Conservation (phyloP, 2,113 vertebrate genomes). For the Onychostruthus taczanowskii region DNA sequence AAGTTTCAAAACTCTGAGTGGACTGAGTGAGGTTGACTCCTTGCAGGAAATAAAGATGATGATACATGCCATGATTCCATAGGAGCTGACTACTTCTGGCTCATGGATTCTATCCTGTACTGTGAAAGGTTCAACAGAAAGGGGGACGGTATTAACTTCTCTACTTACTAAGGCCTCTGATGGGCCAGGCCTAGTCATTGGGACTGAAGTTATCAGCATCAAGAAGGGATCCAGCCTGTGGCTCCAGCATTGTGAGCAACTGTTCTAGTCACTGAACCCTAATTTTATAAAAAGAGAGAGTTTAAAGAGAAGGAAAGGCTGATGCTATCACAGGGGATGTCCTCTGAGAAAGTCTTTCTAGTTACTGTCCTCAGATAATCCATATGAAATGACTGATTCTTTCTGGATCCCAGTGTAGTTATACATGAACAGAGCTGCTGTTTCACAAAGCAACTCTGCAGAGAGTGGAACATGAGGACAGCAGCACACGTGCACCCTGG, state of each 20-base stretch:
- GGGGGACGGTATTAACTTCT: background rate
- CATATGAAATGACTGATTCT: background rate
- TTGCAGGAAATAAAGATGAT: background rate
- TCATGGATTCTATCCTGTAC: background rate
- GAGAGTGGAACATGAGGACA: background rate
- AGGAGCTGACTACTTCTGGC: background rate
- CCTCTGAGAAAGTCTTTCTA: background rate
- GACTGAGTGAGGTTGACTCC: background rate
- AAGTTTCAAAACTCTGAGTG: background rate
- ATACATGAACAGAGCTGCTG: background rate
- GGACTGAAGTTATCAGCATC: background rate
- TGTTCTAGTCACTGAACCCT: background rate
- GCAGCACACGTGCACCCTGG: background rate
- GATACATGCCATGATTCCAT: background rate
- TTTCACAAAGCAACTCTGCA: background rate
- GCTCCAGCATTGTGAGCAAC: background rate
- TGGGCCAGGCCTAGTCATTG: background rate
- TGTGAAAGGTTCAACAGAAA: background rate
- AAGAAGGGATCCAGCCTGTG: background rate
- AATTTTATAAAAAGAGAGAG: background rate
- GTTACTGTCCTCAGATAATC: background rate
- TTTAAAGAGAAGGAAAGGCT: background rate
- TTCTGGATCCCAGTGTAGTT: background rate
- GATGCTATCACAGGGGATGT: background rate
- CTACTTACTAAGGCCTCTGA: background rate